A percentile compares a stretch with the other conserved stretches of the same genome.
These are phyloP conservation scores for Anas platyrhynchos DNA, from an alignment of 2,113 vertebrate species.

Conservation along the genomic window DNA sequence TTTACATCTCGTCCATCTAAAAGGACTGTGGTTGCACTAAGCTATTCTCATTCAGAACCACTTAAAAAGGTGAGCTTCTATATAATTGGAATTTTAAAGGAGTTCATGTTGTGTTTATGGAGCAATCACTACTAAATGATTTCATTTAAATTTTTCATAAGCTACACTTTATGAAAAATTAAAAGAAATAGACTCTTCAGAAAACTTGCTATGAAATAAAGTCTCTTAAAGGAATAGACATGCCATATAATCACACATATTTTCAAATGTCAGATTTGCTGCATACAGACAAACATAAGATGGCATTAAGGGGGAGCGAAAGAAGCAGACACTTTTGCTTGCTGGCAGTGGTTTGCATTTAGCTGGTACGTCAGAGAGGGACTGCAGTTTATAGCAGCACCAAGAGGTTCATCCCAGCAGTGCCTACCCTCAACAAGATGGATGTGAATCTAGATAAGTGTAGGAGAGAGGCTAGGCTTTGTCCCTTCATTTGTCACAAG, in stretches of 20 bases:
- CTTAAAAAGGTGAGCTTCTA: slow-evolving; percentile 58
- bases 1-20: background rate
- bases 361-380: background rate
- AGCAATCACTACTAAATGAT: slow-evolving; percentile 73
- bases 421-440: rapidly evolving
- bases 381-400: background rate
- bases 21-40: background rate
- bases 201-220: slow-evolving; percentile 44
- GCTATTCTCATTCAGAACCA: slow-evolving; percentile 31
- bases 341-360: background rate
- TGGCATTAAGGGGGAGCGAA: background rate
- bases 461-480: background rate
- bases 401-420: background rate
- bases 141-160: slow-evolving; percentile 75
- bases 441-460: rapidly evolving
- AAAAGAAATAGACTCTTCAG: slow-evolving; percentile 67
- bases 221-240: slow-evolving; percentile 52
- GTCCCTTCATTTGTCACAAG: background rate
- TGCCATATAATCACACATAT: background rate
- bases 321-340: background rate
- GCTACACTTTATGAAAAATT: slow-evolving; percentile 73
- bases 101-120: slow-evolving; percentile 70
- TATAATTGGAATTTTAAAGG: slow-evolving; percentile 73
- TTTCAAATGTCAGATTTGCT: background rate
- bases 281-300: background rate